phyloP scores from a whole-genome alignment of 2,797 vertebrate species.

The Sebastolobus alascanus region DNA sequence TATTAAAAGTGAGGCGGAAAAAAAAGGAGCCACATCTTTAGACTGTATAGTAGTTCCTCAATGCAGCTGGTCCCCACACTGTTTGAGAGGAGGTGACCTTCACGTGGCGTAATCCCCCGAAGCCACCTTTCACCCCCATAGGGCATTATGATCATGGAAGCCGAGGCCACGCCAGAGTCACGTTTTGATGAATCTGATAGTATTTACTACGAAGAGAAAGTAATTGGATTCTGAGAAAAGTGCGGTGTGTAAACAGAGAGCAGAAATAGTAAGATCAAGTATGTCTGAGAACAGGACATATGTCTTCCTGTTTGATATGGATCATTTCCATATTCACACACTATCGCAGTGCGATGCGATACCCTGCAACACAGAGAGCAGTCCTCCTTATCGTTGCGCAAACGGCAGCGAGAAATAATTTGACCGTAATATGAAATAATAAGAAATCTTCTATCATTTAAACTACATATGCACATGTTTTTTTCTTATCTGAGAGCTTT shows the following conservation, averaged over 20 bases:
- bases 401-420: constrained; percentile 36
- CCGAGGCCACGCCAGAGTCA: neutral
- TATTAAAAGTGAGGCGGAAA: constrained; percentile 71
- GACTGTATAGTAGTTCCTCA: constrained; percentile 8
- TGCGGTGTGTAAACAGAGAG: neutral
- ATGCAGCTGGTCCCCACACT: constrained; percentile 15
- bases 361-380: neutral
- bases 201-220: neutral
- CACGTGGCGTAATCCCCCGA: constrained; percentile 42
- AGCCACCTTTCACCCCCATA: constrained; percentile 61
- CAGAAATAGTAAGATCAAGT: neutral
- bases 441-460: neutral
- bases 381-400: neutral
- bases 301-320: neutral
- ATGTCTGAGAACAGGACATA: neutral
- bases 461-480: neutral
- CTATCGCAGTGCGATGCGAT: neutral
- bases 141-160: constrained; percentile 34
- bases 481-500: constrained; percentile 30
- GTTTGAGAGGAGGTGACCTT: constrained; percentile 47
- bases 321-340: constrained; percentile 13
- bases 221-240: constrained; percentile 2
- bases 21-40: constrained; percentile 41
- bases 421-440: constrained; percentile 8
- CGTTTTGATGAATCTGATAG: neutral